Evolutionary conservation across 2,888 invertebrate species (phyloP).

Genomic region (Ennomos fuscantarius): DNA sequence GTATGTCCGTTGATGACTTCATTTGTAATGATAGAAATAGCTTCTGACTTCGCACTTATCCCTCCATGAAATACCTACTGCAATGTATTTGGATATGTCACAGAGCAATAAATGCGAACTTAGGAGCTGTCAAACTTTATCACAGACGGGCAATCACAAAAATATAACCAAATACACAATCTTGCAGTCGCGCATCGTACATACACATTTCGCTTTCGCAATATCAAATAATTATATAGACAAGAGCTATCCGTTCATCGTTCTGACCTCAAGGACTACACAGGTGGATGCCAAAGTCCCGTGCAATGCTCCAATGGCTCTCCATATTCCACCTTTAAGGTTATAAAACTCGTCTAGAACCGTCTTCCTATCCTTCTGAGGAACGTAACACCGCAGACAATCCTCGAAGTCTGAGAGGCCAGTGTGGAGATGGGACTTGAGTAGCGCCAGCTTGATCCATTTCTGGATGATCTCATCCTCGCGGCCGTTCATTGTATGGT

Average conservation of each 20-base stretch:
- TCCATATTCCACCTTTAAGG: constrained; percentile 68
- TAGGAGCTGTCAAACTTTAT: too few relatives aligned
- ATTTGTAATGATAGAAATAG: too few relatives aligned
- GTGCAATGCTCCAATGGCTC: constrained; percentile 65
- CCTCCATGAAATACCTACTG: too few relatives aligned
- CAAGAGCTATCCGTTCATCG: neutral
- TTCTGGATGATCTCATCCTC: constrained; percentile 55
- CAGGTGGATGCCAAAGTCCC: constrained; percentile 55
- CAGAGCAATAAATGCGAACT: too few relatives aligned
- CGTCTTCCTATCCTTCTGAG: constrained; percentile 45
- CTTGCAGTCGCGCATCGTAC: too few relatives aligned
- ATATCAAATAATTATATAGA: too few relatives aligned
- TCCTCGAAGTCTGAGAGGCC: constrained; percentile 58
- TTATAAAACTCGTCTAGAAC: constrained; percentile 55
- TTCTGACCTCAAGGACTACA: constrained; percentile 42
- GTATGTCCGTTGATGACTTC: too few relatives aligned
- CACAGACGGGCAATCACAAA: too few relatives aligned
- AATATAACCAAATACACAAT: too few relatives aligned
- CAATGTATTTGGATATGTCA: too few relatives aligned
- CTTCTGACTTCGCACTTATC: too few relatives aligned
- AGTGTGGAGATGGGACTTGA: constrained; percentile 61
- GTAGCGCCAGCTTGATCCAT: constrained; percentile 65
- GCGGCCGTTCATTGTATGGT: constrained; percentile 46
- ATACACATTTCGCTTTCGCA: too few relatives aligned
- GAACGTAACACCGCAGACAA: constrained; percentile 47